Conservation (phyloP, 2,888 invertebrate species). For the Cosmia pyralina region DNA sequence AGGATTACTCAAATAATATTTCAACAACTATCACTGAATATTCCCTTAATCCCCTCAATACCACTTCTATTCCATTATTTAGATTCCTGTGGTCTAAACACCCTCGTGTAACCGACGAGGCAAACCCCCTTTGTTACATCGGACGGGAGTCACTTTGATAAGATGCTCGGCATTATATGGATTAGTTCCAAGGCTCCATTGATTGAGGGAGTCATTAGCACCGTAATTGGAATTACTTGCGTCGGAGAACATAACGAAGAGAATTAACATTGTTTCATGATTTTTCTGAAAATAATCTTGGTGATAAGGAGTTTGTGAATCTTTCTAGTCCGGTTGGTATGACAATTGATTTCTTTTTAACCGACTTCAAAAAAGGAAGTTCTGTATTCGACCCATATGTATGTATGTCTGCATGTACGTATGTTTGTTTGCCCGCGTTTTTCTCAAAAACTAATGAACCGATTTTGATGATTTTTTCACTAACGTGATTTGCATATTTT, state of each 20-base stretch:
- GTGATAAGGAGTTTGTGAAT: background rate
- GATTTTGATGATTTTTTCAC: too few relatives aligned
- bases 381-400: too few relatives aligned
- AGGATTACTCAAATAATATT: background rate
- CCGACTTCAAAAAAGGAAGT: too few relatives aligned
- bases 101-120: conserved; percentile 26
- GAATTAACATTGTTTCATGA: conserved; percentile 18
- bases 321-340: too few relatives aligned
- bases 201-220: conserved; percentile 56
- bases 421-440: too few relatives aligned
- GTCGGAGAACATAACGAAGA: conserved; percentile 30
- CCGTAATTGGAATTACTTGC: conserved; percentile 52
- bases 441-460: too few relatives aligned
- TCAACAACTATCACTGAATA: conserved; percentile 7
- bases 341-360: too few relatives aligned
- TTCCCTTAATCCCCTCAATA: background rate
- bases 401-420: too few relatives aligned
- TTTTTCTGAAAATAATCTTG: conserved; percentile 9
- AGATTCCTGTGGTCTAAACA: conserved; percentile 34
- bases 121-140: conserved; percentile 51
- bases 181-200: conserved; percentile 56
- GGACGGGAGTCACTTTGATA: conserved; percentile 51
- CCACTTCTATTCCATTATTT: conserved; percentile 22
- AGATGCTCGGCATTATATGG: conserved; percentile 57
- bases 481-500: too few relatives aligned